Base-by-base conservation (phyloP, 1,140 invertebrate species). In the Goniozus legneri region DNA sequence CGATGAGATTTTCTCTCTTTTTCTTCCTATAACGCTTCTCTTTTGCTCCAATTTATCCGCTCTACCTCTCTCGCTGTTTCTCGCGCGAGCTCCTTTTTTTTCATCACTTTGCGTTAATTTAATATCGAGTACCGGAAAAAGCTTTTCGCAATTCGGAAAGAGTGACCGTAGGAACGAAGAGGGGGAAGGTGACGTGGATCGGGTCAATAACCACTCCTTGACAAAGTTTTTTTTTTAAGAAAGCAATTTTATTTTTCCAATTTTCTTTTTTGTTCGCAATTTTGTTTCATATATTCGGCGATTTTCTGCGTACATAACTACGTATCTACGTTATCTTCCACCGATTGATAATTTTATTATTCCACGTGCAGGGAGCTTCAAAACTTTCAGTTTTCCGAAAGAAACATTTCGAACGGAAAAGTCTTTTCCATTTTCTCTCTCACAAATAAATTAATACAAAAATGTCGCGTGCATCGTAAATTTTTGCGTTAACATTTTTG, bases 191-290 rank as follows among this genome's bases (percentile, higher is more conserved):
- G 59, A 56, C 56, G 56, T 59, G 58, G 62, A 69, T 60, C 65
- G 64, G 67, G 65, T 67, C 46, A 69, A 69, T 69, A 69, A 69
- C 67, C 67, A 69, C 67, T 69, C 65, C 67, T 69, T 52, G 65
- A 68, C 60, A 67, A 69, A 65, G n/a, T n/a, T n/a, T n/a, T n/a
- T 69, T 67, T 67, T 65, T 67, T 65, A 69, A 52, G 52, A 69
- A 67, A 69, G 64, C 67, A 60, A 61, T 67, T 69, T 69, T 68
- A 67, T 69, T 69, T 68, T 62, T 50, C 50, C 54, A 60, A 50
- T 44, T 49, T 42, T 52, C 44, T 45, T 48, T 31, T 50, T 49
- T 48, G 27, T 40, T 31, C 21, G n/a, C 45, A 45, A 36, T n/a
- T n/a, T n/a, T n/a, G n/a, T n/a, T n/a, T n/a, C n/a, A n/a, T n/a